Base-by-base conservation (phyloP, 2,888 invertebrate genomes). In the Ochropacha duplaris region DNA sequence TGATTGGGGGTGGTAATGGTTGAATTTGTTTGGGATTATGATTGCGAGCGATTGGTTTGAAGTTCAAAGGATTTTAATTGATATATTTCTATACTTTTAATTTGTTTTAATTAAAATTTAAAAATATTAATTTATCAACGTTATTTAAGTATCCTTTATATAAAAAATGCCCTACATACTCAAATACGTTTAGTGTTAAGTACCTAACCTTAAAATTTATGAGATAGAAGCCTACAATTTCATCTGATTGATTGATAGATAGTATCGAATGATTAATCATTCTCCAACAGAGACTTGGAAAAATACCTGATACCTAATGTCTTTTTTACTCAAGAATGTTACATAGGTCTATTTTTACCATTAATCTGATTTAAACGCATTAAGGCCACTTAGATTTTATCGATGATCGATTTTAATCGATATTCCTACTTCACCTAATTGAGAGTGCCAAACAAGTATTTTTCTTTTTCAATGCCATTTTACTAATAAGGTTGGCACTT, bases 1-100 rank as follows among this genome's bases (percentile, higher is more conserved):
- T 56, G 55, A 57, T 62, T 52, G 22, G 50, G 50, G 31, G n/a
- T 28, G 50, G 49, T 50, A 24, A 49, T 54, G 22, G 36, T 52
- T 28, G 39, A 26, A 19, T 49, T 52, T 52, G 44, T 19, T 44
- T 44, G 16, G 44, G 44, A 14, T 19, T 19, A 44, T 44, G 44
- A 19, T 44, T 44, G 44, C 44, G 44, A 44, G 9, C 44, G 2
- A 14, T 9, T n/a, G 8, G 19, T 36, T n/a, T 4, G 36, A 4
- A 36, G 4, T 36, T 36, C 1, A 36, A 36, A 36, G 36, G n/a
- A 36, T n/a, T 36, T 36, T 36, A n/a, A 36, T 36, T 36, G n/a
- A 36, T n/a, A 5, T n/a, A n/a, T 36, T n/a, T 5, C 9, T 14
- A 3, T 36, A 1, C 36, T n/a, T n/a, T 8, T 36, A n/a, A n/a